Conservation (phyloP, 1,140 invertebrate genomes). For the Sitophilus oryzae region DNA sequence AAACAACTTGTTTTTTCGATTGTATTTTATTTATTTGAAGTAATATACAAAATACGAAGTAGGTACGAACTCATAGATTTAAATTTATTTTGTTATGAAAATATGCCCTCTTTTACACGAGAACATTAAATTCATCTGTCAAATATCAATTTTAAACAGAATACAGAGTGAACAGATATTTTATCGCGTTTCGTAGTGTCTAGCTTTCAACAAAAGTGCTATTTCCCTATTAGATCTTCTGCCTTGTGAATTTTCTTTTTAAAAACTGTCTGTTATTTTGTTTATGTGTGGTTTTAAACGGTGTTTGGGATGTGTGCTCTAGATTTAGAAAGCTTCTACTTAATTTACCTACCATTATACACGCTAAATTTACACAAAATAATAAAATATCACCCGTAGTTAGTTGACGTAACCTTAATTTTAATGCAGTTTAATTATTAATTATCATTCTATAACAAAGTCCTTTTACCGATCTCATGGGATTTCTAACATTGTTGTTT, state of each 20-base stretch:
- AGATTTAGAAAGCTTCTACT: slow-evolving; percentile 26
- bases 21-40: too few relatives aligned
- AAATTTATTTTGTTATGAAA: too few relatives aligned
- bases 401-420: slow-evolving; percentile 18
- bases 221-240: slow-evolving; percentile 29
- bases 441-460: slow-evolving; percentile 11
- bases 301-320: slow-evolving; percentile 37
- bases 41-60: too few relatives aligned
- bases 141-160: too few relatives aligned
- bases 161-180: too few relatives aligned
- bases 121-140: too few relatives aligned
- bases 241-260: slow-evolving; percentile 32
- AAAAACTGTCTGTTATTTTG: slow-evolving; percentile 23
- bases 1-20: too few relatives aligned
- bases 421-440: slow-evolving; percentile 13
- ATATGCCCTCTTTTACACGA: too few relatives aligned
- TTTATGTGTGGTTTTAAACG: slow-evolving; percentile 33
- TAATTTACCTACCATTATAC: slow-evolving; percentile 20
- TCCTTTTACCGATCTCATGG: neutral
- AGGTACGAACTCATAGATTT: too few relatives aligned
- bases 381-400: slow-evolving; percentile 22
- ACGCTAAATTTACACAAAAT: slow-evolving; percentile 16
- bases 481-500: slow-evolving; percentile 2
- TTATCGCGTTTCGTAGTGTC: slow-evolving; percentile 8
- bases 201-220: slow-evolving; percentile 11